Base-by-base conservation (phyloP, 2,797 vertebrate species). In the Emydoidea blandingii region DNA sequence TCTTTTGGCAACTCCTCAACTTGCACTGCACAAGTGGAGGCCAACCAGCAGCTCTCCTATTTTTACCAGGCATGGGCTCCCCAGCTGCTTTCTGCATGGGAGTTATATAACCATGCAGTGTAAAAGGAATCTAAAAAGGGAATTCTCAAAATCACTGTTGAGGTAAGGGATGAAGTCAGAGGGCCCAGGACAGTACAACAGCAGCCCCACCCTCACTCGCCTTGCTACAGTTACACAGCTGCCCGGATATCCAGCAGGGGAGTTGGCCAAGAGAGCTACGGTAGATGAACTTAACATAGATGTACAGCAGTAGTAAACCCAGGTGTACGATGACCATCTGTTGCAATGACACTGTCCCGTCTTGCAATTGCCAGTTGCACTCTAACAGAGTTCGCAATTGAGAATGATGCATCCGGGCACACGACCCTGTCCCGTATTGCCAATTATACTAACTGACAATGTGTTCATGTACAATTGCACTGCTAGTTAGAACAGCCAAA, bases 401-500 rank as follows among this genome's bases (percentile, higher is more conserved):
- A 89, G 8, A 12, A 16, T 0, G 37, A n/a, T 5, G 9, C 62
- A 12, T 27, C 74, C 18, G 3, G 12, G 37, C 68, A 65, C 49
- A 5, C 3, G 18, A 79, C 27, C 31, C 11, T 4, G 10, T 72
- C 65, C 37, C 18, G 0, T 0, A 12, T 7, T 76, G 59, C 25
- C 53, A 80, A 83, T 3, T 2, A 0, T 47, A 0, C 8, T 79
- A 57, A 72, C 47, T 47, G 53, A 54, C 3, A 68, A n/a, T 11
- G n/a, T 37, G 65, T 37, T 68, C n/a, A 4, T 57, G 62, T 19
- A 29, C 21, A 80, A 31, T 37, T 0, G 0, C 23, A 8, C 2
- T 11, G 15, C 31, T 37, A 49, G 1, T 1, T 1, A 21, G 12
- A 0, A 0, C 37, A 18, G 23, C 8, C 4, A 31, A 78, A 15